Base-by-base conservation (phyloP, 2,888 invertebrate species). In the Limnephilus lunatus region DNA sequence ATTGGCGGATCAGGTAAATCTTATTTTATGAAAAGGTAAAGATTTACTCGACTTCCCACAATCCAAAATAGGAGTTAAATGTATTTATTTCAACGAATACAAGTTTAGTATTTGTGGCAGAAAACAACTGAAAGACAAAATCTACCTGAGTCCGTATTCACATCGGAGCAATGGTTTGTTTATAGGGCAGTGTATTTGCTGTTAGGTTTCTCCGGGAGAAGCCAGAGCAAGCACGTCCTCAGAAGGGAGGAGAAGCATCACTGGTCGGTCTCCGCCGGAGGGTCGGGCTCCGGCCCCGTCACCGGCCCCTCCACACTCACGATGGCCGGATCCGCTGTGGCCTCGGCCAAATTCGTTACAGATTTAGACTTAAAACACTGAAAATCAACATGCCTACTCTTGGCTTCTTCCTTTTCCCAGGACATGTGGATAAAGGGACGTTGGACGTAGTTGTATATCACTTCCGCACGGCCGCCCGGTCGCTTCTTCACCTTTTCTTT, bases 371-470 rank as follows among this genome's bases (percentile, higher is more conserved):
- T 99, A 91, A 99, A 99, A 95, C 99, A 99, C 96, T 99, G 99
- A 95, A 99, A 99, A 95, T 99, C 99, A 0, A 99, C 99, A 95
- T 99, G 99, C 0, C 99, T 97, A 94, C 99, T 99, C 95, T 99
- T 99, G 0, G 99, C 99, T 94, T 99, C 99, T 94, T 99, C 99
- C 94, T 99, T 99, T 95, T 99, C 99, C 99, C 99, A 99, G 0
- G 99, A 99, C 98, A 99, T 99, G 95, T 99, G 99, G 91, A 99
- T 98, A 95, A 99, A 99, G 0, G 99, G 99, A 0, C 99, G 97
- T 95, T 99, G 99, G 0, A 99, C 99, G 95, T 99, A 99, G 96
- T 99, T 99, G 96, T 99, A 99, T 94, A 99, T 99, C 4, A 99
- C 99, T 96, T 99, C 99, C 0, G 99, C 98, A 5, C 99, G 96